A percentile compares a stretch with the other conserved stretches of the same genome.
Evolutionary conservation across 1,140 invertebrate genomes (phyloP).

Genomic region (Trinorchestia longiramus): DNA sequence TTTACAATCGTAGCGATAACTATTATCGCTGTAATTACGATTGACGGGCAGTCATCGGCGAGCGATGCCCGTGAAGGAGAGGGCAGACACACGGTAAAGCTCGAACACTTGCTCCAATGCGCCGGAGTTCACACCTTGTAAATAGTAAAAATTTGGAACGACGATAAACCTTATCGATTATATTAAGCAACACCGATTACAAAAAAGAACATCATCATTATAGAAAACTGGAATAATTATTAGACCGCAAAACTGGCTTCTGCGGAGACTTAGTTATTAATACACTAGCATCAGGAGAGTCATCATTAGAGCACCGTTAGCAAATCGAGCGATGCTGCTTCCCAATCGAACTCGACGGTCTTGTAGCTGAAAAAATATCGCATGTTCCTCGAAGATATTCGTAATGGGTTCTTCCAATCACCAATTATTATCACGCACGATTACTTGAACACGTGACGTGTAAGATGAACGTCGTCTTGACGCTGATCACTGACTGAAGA

Average conservation of each 20-base stretch:
- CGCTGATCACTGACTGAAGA: no score
- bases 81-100: not conserved
- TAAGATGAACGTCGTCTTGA: not conserved
- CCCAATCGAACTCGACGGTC: not conserved
- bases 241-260: conserved; percentile 45
- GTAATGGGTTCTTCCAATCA: not conserved
- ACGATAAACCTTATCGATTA: conserved; percentile 52
- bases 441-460: not conserved
- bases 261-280: not conserved
- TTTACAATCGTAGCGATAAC: not conserved
- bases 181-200: conserved; percentile 54
- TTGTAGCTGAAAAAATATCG: not conserved
- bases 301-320: not conserved
- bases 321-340: not conserved
- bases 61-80: not conserved
- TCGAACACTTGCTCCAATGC: not conserved
- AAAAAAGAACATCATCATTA: conserved; percentile 54
- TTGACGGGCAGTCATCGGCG: not conserved
- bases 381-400: not conserved
- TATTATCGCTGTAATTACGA: not conserved
- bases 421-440: not conserved
- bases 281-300: not conserved
- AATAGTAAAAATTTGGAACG: conserved; percentile 53
- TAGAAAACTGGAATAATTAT: conserved; percentile 50
- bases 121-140: conserved; percentile 30